phyloP scores from a whole-genome alignment of 2,888 invertebrate species.

The Cerceris rybyensis region DNA sequence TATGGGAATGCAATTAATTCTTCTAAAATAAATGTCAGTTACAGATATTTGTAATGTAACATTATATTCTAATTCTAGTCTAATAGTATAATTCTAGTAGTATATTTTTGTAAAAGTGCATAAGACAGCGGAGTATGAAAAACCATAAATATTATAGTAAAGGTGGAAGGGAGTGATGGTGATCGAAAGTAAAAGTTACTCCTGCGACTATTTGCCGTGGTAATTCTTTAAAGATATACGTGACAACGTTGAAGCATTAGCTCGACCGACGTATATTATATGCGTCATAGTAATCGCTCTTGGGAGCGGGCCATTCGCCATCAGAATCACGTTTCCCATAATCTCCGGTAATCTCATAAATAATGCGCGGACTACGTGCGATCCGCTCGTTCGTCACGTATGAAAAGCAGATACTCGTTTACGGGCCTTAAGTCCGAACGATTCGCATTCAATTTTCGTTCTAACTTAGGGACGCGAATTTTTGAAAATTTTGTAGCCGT shows the following conservation, averaged over 20 bases:
- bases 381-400: conserved; percentile 47
- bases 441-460: conserved; percentile 20
- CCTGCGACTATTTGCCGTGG: conserved; percentile 6
- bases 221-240: conserved; percentile 29
- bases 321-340: conserved; percentile 73
- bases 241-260: conserved; percentile 42
- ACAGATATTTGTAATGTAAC: too few relatives aligned
- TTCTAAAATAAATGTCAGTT: too few relatives aligned
- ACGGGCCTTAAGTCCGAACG: conserved; percentile 27
- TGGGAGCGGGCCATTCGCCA: conserved; percentile 64
- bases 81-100: too few relatives aligned
- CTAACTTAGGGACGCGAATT: conserved; percentile 17
- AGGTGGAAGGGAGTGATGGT: neutral
- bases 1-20: too few relatives aligned
- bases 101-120: too few relatives aligned
- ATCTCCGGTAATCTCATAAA: conserved; percentile 77
- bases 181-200: conserved; percentile 1
- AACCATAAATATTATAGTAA: neutral
- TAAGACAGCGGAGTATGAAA: too few relatives aligned
- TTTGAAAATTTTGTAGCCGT: conserved; percentile 21
- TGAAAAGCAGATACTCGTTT: conserved; percentile 64
- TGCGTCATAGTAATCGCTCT: conserved; percentile 59
- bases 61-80: too few relatives aligned
- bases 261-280: conserved; percentile 40
- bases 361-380: conserved; percentile 71